Evolutionary conservation across 2,888 invertebrate genomes (phyloP).

Genomic region (Magallana nippona): DNA sequence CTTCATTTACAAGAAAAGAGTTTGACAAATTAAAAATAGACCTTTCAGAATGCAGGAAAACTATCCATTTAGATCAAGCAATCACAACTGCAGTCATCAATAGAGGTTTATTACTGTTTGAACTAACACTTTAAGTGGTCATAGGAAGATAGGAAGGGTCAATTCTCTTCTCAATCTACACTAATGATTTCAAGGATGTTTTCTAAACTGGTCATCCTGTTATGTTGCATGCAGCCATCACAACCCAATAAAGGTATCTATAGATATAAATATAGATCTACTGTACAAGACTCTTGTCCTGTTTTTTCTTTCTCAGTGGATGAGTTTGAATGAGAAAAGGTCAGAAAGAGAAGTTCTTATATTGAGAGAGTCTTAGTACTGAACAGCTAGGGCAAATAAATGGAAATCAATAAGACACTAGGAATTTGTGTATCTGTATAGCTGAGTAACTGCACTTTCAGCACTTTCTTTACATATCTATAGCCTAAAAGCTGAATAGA

Average conservation of each 20-base stretch:
- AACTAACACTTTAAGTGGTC: neutral
- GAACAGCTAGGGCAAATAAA: neutral
- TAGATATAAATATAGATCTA: neutral
- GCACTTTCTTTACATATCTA: too few species aligned
- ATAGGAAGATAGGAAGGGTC: neutral
- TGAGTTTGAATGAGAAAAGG: neutral
- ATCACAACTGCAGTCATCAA: neutral
- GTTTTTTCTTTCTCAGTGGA: neutral
- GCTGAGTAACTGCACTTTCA: too few species aligned
- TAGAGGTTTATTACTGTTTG: neutral
- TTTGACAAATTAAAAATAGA: too few species aligned
- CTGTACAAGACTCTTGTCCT: neutral
- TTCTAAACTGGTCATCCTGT: conserved; percentile 1
- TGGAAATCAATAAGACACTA: neutral
- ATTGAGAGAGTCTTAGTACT: neutral
- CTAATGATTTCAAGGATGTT: conserved; percentile 18
- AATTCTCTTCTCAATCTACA: neutral
- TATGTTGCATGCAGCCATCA: neutral
- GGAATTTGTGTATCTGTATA: too few species aligned
- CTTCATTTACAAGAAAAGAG: too few species aligned
- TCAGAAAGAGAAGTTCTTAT: neutral
- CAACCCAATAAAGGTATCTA: neutral
- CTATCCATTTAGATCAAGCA: too few species aligned
- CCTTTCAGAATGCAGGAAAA: too few species aligned
- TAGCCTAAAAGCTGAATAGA: too few species aligned